phyloP scores from a whole-genome alignment of 2,888 invertebrate genomes.

The Latrodectus hesperus region DNA sequence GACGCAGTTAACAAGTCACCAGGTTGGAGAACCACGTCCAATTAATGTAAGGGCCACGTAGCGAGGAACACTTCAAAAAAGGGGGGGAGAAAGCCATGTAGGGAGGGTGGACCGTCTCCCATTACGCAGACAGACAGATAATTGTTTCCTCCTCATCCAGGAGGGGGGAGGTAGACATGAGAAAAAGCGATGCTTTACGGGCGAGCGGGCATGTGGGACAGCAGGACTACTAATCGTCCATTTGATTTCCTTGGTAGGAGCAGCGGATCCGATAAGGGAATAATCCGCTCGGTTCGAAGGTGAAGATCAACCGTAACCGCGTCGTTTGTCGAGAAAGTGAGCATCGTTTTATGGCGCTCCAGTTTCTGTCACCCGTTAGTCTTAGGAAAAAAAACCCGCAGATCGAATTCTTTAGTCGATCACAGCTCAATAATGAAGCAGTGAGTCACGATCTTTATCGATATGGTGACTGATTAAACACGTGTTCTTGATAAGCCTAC shows the following conservation, averaged over 20 bases:
- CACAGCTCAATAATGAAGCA: too few species aligned
- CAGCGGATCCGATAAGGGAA: conserved; percentile 13
- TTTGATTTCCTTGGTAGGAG: conserved; percentile 39
- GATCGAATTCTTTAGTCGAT: too few species aligned
- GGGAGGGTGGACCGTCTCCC: neutral
- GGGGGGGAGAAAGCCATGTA: neutral
- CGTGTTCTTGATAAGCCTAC: too few species aligned
- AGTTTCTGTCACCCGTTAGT: too few species aligned
- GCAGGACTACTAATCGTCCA: conserved; percentile 30
- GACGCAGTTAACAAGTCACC: too few species aligned
- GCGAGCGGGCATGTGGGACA: conserved; percentile 28
- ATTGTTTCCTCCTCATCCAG: neutral
- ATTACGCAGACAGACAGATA: neutral
- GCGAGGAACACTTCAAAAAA: neutral
- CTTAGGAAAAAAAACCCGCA: too few species aligned
- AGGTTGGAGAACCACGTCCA: neutral
- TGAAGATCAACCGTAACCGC: neutral
- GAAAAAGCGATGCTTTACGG: conserved; percentile 18
- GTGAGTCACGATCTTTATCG: too few species aligned
- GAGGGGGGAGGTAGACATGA: neutral
- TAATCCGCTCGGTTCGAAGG: neutral
- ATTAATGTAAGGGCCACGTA: neutral
- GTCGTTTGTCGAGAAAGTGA: neutral
- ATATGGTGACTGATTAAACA: too few species aligned
- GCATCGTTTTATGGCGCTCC: too few species aligned